Conservation (phyloP, 2,888 invertebrate genomes). For the Urechis unicinctus region DNA sequence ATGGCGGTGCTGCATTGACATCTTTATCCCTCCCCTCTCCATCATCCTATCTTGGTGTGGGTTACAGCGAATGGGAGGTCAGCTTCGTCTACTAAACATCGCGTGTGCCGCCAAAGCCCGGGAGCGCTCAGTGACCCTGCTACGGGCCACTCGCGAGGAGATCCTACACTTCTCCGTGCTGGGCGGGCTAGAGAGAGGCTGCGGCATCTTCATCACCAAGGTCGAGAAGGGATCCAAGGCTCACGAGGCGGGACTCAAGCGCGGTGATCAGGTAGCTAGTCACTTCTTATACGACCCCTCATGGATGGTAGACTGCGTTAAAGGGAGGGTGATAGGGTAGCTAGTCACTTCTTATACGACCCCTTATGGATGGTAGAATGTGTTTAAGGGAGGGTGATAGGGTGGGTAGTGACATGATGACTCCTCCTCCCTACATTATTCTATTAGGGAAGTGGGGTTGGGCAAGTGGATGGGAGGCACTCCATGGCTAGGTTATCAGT, state of each 20-base stretch:
- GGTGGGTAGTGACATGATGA: no score
- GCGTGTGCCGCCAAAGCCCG: constrained; percentile 96
- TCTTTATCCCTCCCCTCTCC: neutral
- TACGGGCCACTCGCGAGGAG: constrained; percentile 88
- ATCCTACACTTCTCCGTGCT: constrained; percentile 81
- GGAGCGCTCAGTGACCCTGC: constrained; percentile 82
- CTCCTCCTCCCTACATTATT: no score
- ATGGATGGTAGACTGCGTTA: no score
- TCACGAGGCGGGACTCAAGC: constrained; percentile 88
- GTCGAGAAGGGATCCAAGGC: constrained; percentile 90
- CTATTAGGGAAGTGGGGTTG: no score
- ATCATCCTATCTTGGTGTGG: no score
- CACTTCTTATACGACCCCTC: no score
- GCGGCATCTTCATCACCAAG: constrained; percentile 88
- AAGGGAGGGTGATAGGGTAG: neutral
- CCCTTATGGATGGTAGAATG: no score
- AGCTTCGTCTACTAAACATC: constrained; percentile 58
- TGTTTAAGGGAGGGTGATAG: no score
- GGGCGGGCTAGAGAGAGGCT: constrained; percentile 83
- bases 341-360: no score
- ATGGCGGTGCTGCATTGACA: neutral
- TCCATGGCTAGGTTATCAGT: no score
- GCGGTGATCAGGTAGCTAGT: constrained; percentile 89
- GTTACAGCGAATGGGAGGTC: constrained; percentile 68
- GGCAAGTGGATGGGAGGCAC: no score